Base-by-base conservation (phyloP, 2,113 vertebrate genomes). In the Corythornis vintsioides region DNA sequence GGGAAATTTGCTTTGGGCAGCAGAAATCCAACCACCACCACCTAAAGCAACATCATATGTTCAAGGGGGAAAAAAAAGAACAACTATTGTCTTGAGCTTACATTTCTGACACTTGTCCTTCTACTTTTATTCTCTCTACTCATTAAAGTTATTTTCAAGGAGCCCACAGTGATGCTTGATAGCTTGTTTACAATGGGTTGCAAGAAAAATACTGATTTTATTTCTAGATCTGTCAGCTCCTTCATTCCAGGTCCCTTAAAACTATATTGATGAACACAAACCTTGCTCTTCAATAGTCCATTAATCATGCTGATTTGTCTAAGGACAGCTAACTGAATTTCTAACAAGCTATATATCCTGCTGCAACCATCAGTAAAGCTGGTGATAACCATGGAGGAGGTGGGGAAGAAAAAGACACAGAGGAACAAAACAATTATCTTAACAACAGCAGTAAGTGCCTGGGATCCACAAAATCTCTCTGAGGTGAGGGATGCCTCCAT, bases 71-170 rank as follows among this genome's bases (percentile, higher is more conserved):
- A 65, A 33, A 33, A 16, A 5, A 59, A n/a, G 6, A 43, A 65
- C 4, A 92, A 86, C 43, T 50, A 17, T 93, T 83, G 56, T 38
- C 59, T 71, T 84, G n/a, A 50, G 50, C 22, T 95, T 94, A 53
- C 8, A 16, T 74, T 92, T 97, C 72, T 90, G 59, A 90, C 73
- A 48, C 25, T 69, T 69, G 33, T 92, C 77, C 88, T 17, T 82
- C 59, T 61, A 61, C 61, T 89, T 94, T 81, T 86, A 55, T 78
- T 92, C 63, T 87, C 50, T 85, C 50, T 91, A 72, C 72, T 91
- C 61, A 85, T 84, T 95, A 93, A 86, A 76, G 38, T 61, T 93
- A 18, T 92, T 95, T 88, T 92, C 71, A 93, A 91, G 87, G 66
- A 95, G 53, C 78, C 66, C 35, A 43, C 13, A 67, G 48, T 15